Conservation (phyloP, 92 coral and sea anemone species). For the Bergia sp. region DNA sequence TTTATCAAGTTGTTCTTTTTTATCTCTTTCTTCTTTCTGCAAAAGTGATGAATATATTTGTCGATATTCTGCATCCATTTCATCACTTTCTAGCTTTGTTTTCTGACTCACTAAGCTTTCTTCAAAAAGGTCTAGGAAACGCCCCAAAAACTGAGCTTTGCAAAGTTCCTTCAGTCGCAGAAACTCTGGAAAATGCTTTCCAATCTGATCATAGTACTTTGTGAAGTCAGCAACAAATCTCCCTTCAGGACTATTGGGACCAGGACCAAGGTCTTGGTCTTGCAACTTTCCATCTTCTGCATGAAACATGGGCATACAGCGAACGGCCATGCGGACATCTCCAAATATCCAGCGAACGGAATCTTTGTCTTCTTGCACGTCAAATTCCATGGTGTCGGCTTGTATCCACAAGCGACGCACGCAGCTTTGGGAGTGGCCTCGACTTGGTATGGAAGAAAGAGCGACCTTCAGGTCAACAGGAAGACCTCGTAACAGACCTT, state of each 20-base stretch:
- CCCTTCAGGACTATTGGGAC: constrained; percentile 52
- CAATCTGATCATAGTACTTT: constrained; percentile 46
- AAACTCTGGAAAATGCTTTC: constrained; percentile 48
- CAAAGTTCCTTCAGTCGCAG: constrained; percentile 57
- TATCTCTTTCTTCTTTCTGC: not conserved
- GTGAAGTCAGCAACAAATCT: constrained; percentile 42
- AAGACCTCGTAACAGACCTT: constrained; percentile 40
- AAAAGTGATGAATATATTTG: constrained; percentile 17
- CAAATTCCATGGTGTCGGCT: constrained; percentile 47
- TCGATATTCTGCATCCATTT: constrained; percentile 30
- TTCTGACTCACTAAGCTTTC: not conserved
- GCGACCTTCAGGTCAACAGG: constrained; percentile 29
- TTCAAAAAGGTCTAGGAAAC: constrained; percentile 32
- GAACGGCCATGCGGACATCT: constrained; percentile 49
- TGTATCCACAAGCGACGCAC: constrained; percentile 57
- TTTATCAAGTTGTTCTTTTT: not conserved
- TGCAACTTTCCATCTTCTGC: constrained; percentile 45
- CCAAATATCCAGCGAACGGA: constrained; percentile 49
- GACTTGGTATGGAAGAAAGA: constrained; percentile 44
- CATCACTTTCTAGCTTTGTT: constrained; percentile 6
- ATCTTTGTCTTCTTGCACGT: constrained; percentile 32
- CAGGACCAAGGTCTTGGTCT: constrained; percentile 49
- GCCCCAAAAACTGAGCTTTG: constrained; percentile 49
- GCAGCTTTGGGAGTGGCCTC: constrained; percentile 38
- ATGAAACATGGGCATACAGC: constrained; percentile 57